Evolutionary conservation across 2,797 vertebrate genomes (phyloP), one percentile per base, ranked within the genome.

Genomic region (Pangasius djambal): DNA sequence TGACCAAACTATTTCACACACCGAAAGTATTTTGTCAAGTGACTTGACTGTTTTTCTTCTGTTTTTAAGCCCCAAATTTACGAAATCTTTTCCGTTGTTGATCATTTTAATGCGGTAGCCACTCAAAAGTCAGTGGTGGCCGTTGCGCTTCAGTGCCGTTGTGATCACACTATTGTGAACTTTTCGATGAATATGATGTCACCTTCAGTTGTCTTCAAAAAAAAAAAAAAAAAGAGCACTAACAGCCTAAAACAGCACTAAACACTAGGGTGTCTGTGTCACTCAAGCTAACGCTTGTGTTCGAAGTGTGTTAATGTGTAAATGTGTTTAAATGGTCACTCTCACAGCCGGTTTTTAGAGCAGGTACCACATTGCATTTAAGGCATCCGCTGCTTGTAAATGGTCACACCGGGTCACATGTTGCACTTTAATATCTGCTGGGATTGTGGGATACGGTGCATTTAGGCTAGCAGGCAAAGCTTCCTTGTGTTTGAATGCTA

Each of bases 351-450:
- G 6, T 44, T 52, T 34, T 67, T 34, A 50, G 20, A 20, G 28
- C 28, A 50, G 18, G 63, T 52, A 50, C 61, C 82, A 83, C 37
- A 48, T 18, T 10, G 7, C 40, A 0, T 48, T 65, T 22, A 83
- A 83, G 7, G 83, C 63, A 0, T 50, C 84, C 34, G 84, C 40
- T 72, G 22, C 92, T 92, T 81, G 75, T 74, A 87, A 25, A 34
- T 59, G 85, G 70, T 89, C 91, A 89, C 61, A 31, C 34, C 77
- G 48, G 91, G 92, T 92, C 89, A 10, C 20, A 72, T 89, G 83
- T 94, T 92, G 96, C 96, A 96, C 95, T 96, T 96, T 96, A 96
- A 90, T 86, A 91, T 74, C 57, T 61, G 69, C 63, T 91, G 92
- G 91, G 88, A 87, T 87, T 85, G 69, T 72, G 52, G 31, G 61